These are phyloP conservation scores for Agelastica alni DNA, from an alignment of 2,888 invertebrate genomes.

Conservation along the genomic window DNA sequence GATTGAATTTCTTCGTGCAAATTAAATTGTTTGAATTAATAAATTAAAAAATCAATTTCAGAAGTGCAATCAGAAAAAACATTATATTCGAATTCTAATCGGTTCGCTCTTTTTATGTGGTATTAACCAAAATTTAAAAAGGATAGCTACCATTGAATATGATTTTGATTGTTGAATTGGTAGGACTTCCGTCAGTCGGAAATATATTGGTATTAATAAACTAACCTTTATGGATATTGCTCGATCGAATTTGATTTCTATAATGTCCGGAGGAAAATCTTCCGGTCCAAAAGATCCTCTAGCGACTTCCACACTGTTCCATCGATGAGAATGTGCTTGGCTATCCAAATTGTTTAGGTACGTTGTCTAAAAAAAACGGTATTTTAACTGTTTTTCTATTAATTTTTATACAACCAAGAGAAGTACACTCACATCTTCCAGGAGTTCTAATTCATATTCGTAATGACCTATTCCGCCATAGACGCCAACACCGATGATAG, in stretches of 20 bases:
- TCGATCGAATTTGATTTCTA: conserved; percentile 88
- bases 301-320: conserved; percentile 85
- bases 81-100: background rate
- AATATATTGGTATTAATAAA: no score
- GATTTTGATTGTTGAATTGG: no score
- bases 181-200: no score
- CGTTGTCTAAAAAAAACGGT: conserved; percentile 52
- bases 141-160: no score
- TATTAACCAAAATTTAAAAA: no score
- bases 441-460: conserved; percentile 87
- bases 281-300: conserved; percentile 84
- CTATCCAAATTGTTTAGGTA: conserved; percentile 59
- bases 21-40: no score
- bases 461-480: conserved; percentile 89
- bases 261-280: conserved; percentile 85
- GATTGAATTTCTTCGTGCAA: no score
- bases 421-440: conserved; percentile 75
- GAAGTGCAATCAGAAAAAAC: background rate
- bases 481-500: conserved; percentile 86
- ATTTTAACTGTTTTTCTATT: background rate
- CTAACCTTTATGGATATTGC: conserved; percentile 81
- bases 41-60: no score
- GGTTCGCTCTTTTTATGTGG: no score
- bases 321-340: conserved; percentile 72
- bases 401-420: background rate